A percentile compares a stretch with the other conserved stretches of the same genome.
These are phyloP conservation scores for Amphimallon solstitiale DNA, from an alignment of 2,888 invertebrate species.

Conservation along the genomic window DNA sequence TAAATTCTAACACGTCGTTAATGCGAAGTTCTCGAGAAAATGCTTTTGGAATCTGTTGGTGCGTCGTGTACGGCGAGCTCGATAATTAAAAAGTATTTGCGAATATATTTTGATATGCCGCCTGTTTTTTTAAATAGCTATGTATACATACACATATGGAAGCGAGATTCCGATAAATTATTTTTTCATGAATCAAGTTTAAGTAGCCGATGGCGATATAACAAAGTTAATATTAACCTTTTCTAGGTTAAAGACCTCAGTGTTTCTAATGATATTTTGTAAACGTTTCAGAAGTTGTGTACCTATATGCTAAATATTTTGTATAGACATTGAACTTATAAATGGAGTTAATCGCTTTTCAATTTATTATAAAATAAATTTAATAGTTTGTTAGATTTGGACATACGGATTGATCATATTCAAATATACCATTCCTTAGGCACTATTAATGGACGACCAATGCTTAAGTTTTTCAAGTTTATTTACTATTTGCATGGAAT, in stretches of 20 bases:
- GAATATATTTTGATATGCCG: neutral
- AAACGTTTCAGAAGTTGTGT: neutral
- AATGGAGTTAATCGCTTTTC: too few species aligned
- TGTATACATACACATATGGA: neutral
- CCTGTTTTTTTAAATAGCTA: neutral
- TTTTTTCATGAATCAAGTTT: slow-evolving; percentile 6
- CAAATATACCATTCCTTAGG: too few species aligned
- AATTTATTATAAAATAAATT: too few species aligned
- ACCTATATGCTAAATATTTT: neutral
- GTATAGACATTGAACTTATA: too few species aligned
- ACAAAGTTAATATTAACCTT: slow-evolving; percentile 16
- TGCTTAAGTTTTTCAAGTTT: too few species aligned
- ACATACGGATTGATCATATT: too few species aligned
- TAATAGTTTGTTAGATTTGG: too few species aligned
- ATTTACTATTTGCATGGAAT: too few species aligned
- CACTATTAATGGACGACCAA: too few species aligned
- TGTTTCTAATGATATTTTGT: neutral
- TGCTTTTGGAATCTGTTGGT: slow-evolving; percentile 21
- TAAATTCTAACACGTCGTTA: slow-evolving; percentile 27
- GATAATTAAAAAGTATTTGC: slow-evolving; percentile 28
- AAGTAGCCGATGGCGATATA: slow-evolving; percentile 5
- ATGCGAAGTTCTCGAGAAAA: neutral
- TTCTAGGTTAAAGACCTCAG: slow-evolving; percentile 13
- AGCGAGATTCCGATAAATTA: slow-evolving; percentile 1
- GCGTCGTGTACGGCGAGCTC: neutral